A percentile compares a stretch with the other conserved stretches of the same genome.
Evolutionary conservation across 1,140 invertebrate genomes (phyloP).

Genomic region (Megalopta genalis): DNA sequence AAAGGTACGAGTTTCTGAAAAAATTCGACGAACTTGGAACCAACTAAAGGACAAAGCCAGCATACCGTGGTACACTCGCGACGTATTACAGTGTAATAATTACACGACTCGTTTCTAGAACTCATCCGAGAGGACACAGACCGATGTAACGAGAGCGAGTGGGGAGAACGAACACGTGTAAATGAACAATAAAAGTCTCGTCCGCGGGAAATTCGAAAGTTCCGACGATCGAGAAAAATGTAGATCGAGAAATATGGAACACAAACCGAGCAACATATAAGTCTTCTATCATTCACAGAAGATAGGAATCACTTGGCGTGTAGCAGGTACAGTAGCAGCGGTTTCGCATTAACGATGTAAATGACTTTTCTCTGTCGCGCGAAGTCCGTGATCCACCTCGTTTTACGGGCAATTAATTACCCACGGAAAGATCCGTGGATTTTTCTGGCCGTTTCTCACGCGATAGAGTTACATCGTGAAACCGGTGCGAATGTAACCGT

Average conservation of each 20-base stretch:
- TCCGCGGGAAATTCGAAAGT: background rate
- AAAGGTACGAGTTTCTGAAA: too few relatives aligned
- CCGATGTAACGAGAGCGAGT: background rate
- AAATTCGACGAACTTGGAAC: background rate
- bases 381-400: too few relatives aligned
- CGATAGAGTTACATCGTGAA: background rate
- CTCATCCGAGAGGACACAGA: background rate
- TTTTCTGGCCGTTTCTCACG: too few relatives aligned
- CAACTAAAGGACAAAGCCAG: background rate
- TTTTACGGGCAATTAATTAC: too few relatives aligned
- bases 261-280: too few relatives aligned
- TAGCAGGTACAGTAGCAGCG: background rate
- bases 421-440: too few relatives aligned
- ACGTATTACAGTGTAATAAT: too few relatives aligned
- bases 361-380: too few relatives aligned
- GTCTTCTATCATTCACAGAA: background rate
- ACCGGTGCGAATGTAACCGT: conserved; percentile 28
- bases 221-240: background rate
- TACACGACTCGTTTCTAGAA: background rate
- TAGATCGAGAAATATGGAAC: background rate
- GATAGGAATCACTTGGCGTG: background rate
- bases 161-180: background rate
- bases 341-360: too few relatives aligned
- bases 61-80: too few relatives aligned
- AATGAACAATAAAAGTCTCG: conserved; percentile 15